Evolutionary conservation across 2,797 vertebrate genomes (phyloP), one percentile per base, ranked within the genome.

Genomic region (Capromys pilorides): DNA sequence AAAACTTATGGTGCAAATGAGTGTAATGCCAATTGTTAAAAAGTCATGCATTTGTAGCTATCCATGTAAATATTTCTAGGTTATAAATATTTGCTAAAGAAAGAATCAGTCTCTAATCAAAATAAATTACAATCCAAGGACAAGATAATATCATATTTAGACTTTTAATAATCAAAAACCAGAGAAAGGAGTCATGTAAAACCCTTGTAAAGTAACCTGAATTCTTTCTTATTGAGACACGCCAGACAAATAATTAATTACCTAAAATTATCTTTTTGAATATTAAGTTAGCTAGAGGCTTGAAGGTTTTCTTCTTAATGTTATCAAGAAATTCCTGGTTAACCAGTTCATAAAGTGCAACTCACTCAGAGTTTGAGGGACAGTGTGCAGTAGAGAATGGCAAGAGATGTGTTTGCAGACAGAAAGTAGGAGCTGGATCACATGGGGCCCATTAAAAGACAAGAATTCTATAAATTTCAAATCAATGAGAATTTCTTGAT

Each of bases 31-130:
- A 90, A 57, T 45, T 94, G 91, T 95, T 88, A 96, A 90, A 92
- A 95, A 95, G 66, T 94, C n/a, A 91, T 51, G n/a, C 73, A 18
- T 93, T 94, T 92, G 6, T 78, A 89, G 77, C 57, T 95, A 49
- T 31, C 14, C 18, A 86, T 73, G 39, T 90, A 69, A 87, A 88
- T 94, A 51, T 93, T 94, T 95, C 80, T 95, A 97, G 84, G 77
- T 94, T 91, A 95, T 90, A 95, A 96, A 95, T 96, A 94, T 96
- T 97, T 96, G 94, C 86, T 88, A 80, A 96, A 91, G 91, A 86
- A 96, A 82, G 41, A 95, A 69, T 96, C 96, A 96, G 49, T 96
- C 71, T 91, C 16, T 94, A 97, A 97, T 96, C 92, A 97, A 97
- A 96, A 87, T 91, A 88, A 94, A 94, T 95, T 96, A 69, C 81